Evolutionary conservation across 2,888 invertebrate genomes (phyloP), one percentile per base, ranked within the genome.

Genomic region (Drosophila mettleri): DNA sequence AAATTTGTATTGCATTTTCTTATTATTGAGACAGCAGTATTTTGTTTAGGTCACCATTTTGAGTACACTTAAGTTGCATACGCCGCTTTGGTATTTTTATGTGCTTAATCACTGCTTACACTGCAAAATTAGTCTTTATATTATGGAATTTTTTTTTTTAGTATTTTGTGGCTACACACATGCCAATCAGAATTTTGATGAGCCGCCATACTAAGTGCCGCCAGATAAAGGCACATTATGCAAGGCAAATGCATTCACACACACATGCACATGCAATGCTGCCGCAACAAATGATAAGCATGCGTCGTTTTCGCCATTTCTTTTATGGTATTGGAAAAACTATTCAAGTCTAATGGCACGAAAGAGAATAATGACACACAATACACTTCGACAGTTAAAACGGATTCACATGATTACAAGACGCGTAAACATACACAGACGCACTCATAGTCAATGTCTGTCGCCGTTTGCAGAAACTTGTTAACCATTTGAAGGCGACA

Each of bases 331-430:
- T 86, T 78, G 75, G 67, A 86, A 82, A 91, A 91, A 89, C 90
- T 90, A 91, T 91, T 91, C 84, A 89, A 90, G 90, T 88, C 91
- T 91, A 91, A 91, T 91, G 91, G 91, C 89, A 90, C 86, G 91
- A 90, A 90, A 91, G 91, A 91, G 91, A 91, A 91, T 91, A 91
- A 91, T 91, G 91, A 91, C 86, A 75, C 83, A 78, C 82, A 82
- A 85, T 79, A 78, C 77, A 75, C 84, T 87, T 85, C 69, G 72
- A 88, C 84, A 78, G 87, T 72, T 89, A 80, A 86, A 88, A 80
- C 87, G 87, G 78, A 88, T 88, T 83, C 88, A 83, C 84, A 83
- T 83, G 84, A 88, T 86, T 86, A 84, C 85, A 76, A 70, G 69
- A 61, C 49, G 27, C 53, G 20, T 31, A 20, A 34, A 59, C 43